Evolutionary conservation across 2,888 invertebrate species (phyloP), one percentile per base, ranked within the genome.

Genomic region (Monochamus alternatus): DNA sequence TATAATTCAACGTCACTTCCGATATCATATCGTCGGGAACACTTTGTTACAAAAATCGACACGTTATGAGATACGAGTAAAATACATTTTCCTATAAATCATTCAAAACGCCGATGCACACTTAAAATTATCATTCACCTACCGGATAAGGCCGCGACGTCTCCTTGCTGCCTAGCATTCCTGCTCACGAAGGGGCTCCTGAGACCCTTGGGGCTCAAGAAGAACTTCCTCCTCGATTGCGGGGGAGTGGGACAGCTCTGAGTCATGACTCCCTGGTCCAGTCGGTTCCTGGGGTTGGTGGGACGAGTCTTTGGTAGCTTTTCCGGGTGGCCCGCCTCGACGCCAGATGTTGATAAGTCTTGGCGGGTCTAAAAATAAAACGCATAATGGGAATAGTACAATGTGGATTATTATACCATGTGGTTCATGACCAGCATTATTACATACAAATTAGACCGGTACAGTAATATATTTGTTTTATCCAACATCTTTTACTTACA

Each of bases 231-330:
- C 83, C 95, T 92, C 9, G 88, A 91, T 83, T 94, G 94, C 0
- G 95, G 95, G 63, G 96, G 96, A 66, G 96, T 96, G 63, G 96
- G 95, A 86, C 95, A 96, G 90, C 94, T 94, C 88, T 95, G 92
- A 31, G 92, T 91, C 91, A 92, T 92, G 87, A 89, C 92, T 88
- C 81, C 90, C 89, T 89, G 89, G 78, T 82, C 80, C 74, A 85
- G 81, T 44, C 86, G 73, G 83, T 87, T 81, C 82, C 84, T 82
- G 80, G 86, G 86, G 85, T 92, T 89, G 84, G 90, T 85, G 85
- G 93, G 93, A 8, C 92, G 91, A 3, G 92, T 92, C 85, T 92
- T 92, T 2, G 92, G 92, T 7, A 92, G 89, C 55, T 92, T 90
- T 84, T 91, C 89, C 2, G 92, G 92, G 89, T 87, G 92, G 88